These are phyloP conservation scores for Polylopha cassiicola DNA, from an alignment of 2,888 invertebrate species.

Conservation along the genomic window DNA sequence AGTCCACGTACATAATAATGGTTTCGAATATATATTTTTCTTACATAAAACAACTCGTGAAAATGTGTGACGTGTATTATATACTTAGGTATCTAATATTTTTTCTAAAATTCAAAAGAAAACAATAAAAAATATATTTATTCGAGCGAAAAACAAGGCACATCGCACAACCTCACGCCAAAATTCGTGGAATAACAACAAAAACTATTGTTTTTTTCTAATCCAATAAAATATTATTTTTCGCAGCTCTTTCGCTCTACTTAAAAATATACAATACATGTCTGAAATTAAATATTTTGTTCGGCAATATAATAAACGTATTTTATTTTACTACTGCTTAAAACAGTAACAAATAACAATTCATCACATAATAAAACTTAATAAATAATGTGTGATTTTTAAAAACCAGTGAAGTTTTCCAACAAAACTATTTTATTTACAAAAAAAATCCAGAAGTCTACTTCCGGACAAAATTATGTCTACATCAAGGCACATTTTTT, in stretches of 20 bases:
- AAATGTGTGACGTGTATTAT: no score
- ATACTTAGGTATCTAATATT: no score
- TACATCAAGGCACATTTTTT: conserved; percentile 48
- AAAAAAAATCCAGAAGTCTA: conserved; percentile 30
- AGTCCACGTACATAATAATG: no score
- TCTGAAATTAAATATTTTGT: conserved; percentile 13
- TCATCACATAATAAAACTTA: conserved; percentile 56
- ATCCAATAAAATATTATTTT: conserved; percentile 24
- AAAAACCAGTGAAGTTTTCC: conserved; percentile 57
- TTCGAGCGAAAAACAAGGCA: conserved; percentile 27
- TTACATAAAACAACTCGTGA: no score
- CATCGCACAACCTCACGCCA: conserved; percentile 24
- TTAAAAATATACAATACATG: not conserved
- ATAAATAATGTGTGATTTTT: conserved; percentile 41
- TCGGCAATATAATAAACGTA: conserved; percentile 6
- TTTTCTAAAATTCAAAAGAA: no score
- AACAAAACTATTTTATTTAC: conserved; percentile 37
- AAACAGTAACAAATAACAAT: conserved; percentile 29
- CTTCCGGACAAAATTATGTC: conserved; percentile 30
- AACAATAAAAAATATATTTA: no score
- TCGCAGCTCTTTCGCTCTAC: conserved; percentile 7
- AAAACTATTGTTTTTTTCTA: no score
- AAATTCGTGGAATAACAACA: conserved; percentile 15
- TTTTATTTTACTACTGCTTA: conserved; percentile 1
- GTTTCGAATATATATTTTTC: no score